phyloP scores from a whole-genome alignment of 2,797 vertebrate species.

The Schizopygopsis pylzovi region DNA sequence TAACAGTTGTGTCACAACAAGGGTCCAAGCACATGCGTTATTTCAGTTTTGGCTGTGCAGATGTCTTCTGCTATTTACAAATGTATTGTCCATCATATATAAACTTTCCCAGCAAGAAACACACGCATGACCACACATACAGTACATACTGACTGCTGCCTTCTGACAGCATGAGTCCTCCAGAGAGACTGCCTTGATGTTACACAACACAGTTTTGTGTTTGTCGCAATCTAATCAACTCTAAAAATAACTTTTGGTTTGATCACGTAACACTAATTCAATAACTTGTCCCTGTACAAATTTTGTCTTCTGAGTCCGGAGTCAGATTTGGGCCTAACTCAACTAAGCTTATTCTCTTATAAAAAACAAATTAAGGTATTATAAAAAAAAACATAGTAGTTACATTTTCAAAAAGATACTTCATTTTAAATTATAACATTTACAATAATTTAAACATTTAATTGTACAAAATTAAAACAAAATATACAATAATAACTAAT shows the following conservation, averaged over 20 bases:
- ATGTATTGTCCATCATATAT: background rate
- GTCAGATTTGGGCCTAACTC: background rate
- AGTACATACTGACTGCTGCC: background rate
- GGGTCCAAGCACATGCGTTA: constrained; percentile 22
- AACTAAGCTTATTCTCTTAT: background rate
- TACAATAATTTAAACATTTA: background rate
- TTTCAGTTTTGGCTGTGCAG: constrained; percentile 36
- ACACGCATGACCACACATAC: background rate
- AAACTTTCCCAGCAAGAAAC: background rate
- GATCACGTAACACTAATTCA: background rate
- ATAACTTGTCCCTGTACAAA: background rate
- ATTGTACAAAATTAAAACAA: background rate
- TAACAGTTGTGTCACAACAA: constrained; percentile 49
- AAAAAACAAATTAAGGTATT: background rate
- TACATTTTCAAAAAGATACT: no score
- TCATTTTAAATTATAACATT: background rate
- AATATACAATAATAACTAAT: background rate
- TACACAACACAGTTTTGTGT: background rate
- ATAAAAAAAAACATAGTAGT: background rate
- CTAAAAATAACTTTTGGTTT: background rate
- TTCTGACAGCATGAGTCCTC: background rate
- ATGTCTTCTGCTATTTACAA: background rate
- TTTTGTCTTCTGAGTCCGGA: background rate
- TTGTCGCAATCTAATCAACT: background rate
- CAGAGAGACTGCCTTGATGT: background rate